Percentiles rank a stretch among this genome's conserved stretches.
These are phyloP conservation scores for Tenebrio molitor DNA, from an alignment of 1,140 invertebrate genomes.

Conservation along the genomic window DNA sequence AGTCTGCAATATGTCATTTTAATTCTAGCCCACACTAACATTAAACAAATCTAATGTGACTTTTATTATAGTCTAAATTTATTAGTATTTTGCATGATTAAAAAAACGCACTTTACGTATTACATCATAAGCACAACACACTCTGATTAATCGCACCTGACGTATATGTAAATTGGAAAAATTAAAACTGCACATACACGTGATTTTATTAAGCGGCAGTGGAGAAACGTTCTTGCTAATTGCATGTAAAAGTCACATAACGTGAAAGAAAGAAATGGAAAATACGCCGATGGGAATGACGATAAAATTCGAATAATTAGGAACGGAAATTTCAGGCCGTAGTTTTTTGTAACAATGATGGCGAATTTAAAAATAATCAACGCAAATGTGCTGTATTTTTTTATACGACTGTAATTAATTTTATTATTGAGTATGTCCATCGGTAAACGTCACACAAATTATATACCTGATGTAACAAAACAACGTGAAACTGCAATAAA, in stretches of 20 bases:
- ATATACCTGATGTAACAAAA: no score
- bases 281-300: conserved; percentile 36
- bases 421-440: conserved; percentile 4
- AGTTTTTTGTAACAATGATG: conserved; percentile 38
- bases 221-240: conserved; percentile 29
- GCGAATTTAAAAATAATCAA: conserved; percentile 38
- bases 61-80: conserved; percentile 44
- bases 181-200: conserved; percentile 44
- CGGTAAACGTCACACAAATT: conserved; percentile 2
- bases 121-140: conserved; percentile 35
- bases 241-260: conserved; percentile 34
- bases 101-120: conserved; percentile 38
- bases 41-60: conserved; percentile 45
- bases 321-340: conserved; percentile 34
- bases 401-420: conserved; percentile 18
- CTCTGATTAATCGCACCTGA: conserved; percentile 43
- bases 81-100: conserved; percentile 46
- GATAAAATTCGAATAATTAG: conserved; percentile 38
- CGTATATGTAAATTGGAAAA: conserved; percentile 44
- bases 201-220: conserved; percentile 39
- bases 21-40: conserved; percentile 8
- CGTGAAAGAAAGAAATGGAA: conserved; percentile 32
- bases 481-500: no score
- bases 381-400: conserved; percentile 22
- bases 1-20: conserved; percentile 35